Conservation (phyloP, 1,140 invertebrate species). For the Eupeodes corollae region DNA sequence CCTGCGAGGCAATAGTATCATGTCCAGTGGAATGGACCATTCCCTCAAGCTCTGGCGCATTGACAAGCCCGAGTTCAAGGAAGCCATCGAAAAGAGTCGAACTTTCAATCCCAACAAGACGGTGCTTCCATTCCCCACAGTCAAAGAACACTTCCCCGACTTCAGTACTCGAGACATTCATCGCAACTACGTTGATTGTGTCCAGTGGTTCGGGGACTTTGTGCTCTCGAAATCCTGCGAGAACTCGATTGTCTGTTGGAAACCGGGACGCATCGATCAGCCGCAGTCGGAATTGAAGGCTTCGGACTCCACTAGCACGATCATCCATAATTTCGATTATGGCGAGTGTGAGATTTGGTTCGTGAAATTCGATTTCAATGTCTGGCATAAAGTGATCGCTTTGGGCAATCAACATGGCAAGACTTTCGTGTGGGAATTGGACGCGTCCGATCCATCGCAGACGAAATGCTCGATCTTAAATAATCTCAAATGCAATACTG, state of each 20-base stretch:
- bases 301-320: conserved; percentile 30
- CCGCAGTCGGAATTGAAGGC: conserved; percentile 22
- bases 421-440: conserved; percentile 90
- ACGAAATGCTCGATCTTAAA: conserved; percentile 64
- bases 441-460: conserved; percentile 66
- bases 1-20: conserved; percentile 73
- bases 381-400: conserved; percentile 73
- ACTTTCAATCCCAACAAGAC: conserved; percentile 63
- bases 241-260: conserved; percentile 63
- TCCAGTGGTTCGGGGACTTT: conserved; percentile 91
- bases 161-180: conserved; percentile 96
- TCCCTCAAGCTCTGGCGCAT: conserved; percentile 89
- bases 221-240: conserved; percentile 96
- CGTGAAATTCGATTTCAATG: conserved; percentile 88
- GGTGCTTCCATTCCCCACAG: conserved; percentile 72
- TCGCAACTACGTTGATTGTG: conserved; percentile 96
- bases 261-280: conserved; percentile 29
- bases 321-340: conserved; percentile 81
- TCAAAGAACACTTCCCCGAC: conserved; percentile 90
- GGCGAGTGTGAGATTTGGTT: conserved; percentile 98
- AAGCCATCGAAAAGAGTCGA: conserved; percentile 79
- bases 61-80: conserved; percentile 72
- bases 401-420: conserved; percentile 86
- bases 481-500: conserved; percentile 73
- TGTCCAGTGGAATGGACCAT: conserved; percentile 97